phyloP scores from a whole-genome alignment of 2,888 invertebrate genomes.

The Andrena praecox region DNA sequence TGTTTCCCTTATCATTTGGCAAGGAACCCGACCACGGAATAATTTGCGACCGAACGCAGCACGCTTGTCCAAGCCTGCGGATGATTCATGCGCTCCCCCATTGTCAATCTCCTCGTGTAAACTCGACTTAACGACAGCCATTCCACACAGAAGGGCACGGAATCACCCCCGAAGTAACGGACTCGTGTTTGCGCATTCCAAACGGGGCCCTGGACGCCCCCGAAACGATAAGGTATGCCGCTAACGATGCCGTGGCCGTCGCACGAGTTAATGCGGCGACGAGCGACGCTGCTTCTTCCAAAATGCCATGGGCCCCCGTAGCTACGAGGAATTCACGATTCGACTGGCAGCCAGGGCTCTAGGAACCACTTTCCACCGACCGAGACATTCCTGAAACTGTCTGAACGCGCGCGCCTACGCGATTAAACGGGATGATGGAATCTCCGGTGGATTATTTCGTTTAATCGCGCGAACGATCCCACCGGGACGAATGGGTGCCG shows the following conservation, averaged over 20 bases:
- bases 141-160: conserved; percentile 34
- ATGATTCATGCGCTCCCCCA: conserved; percentile 59
- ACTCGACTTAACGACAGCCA: conserved; percentile 58
- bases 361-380: conserved; percentile 39
- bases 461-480: conserved; percentile 18
- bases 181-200: conserved; percentile 78
- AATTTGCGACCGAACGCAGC: conserved; percentile 30
- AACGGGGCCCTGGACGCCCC: conserved; percentile 64
- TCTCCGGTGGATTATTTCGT: conserved; percentile 59
- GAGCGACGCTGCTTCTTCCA: conserved; percentile 63
- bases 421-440: conserved; percentile 58
- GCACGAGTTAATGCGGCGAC: conserved; percentile 71
- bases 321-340: conserved; percentile 82
- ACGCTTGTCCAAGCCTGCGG: conserved; percentile 25
- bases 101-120: conserved; percentile 65
- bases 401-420: conserved; percentile 34
- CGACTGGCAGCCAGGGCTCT: conserved; percentile 57
- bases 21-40: conserved; percentile 21
- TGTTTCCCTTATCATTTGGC: not conserved
- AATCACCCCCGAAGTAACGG: conserved; percentile 59
- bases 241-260: conserved; percentile 79
- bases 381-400: conserved; percentile 53
- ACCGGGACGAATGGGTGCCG: not conserved
- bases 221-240: conserved; percentile 82
- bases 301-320: conserved; percentile 70